Evolutionary conservation across 2,797 vertebrate genomes (phyloP), one percentile per base, ranked within the genome.

Genomic region (Falco novaeseelandiae): DNA sequence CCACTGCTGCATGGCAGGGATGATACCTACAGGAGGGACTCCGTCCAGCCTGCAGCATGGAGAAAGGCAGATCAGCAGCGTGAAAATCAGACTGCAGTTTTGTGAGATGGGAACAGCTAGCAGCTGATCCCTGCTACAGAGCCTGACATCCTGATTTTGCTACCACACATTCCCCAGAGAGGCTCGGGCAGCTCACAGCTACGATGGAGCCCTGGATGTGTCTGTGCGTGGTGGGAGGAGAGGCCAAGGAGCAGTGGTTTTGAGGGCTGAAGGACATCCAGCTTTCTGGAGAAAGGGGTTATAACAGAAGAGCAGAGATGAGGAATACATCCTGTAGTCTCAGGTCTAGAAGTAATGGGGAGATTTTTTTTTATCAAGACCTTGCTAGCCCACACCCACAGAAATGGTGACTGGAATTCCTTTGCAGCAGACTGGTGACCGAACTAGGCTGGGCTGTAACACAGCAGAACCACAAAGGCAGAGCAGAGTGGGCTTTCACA

Each of bases 81-180:
- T 36, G 34, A 66, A 19, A 58, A 23, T 44, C 32, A 36, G 18
- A 32, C 26, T 32, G 67, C 32, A 13, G 21, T 29, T 44, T 58
- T 59, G 19, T 44, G 61, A 52, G 77, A 7, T 36, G 51, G 36
- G 18, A 52, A 6, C 12, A 23, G 14, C 54, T 59, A 10, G 12
- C 25, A 32, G 17, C 27, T 36, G n/a, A 52, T 46, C 15, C 44
- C 44, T 66, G 1, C 59, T 32, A 30, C 2, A 1, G 32, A 59
- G 69, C 19, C 61, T 21, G 32, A 10, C 27, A 15, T 27, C 55
- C 38, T 30, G 25, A 14, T 25, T 76, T 48, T 48, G 17, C 55
- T 40, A 2, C 30, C 11, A 7, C 2, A 0, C 6, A 27, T 36
- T 63, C 34, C 17, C 15, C 19, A 7, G 61, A 6, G 29, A 34